Conservation (phyloP, 2,113 vertebrate genomes). For the Cygnus atratus region DNA sequence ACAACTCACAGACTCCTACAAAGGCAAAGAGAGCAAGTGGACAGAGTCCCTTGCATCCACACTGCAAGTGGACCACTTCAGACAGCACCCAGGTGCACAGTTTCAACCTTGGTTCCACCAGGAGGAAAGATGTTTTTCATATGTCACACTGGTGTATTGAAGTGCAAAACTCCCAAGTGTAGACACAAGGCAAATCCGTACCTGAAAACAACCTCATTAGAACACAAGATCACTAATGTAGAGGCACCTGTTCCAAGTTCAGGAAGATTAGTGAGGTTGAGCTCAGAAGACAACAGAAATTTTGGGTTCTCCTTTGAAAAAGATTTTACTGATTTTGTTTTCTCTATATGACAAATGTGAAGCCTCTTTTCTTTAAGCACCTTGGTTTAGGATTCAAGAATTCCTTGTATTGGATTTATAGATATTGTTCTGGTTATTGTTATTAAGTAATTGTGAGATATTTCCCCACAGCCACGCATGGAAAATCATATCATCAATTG, state of each 20-base stretch:
- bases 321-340: background rate
- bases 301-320: background rate
- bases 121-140: background rate
- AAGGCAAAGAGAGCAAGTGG: background rate
- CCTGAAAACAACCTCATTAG: background rate
- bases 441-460: background rate
- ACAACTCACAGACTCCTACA: background rate
- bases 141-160: background rate
- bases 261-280: background rate
- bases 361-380: background rate
- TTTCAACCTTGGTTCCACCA: background rate
- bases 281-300: background rate
- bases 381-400: background rate
- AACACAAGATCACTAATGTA: background rate
- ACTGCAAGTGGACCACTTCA: background rate
- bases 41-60: background rate
- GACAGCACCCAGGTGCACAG: background rate
- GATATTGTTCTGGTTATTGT: background rate
- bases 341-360: background rate
- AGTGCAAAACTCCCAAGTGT: background rate
- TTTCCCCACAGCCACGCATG: background rate
- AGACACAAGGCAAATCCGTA: background rate
- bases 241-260: background rate
- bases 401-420: background rate
- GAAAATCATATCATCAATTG: background rate